Evolutionary conservation across 2,888 invertebrate species (phyloP), one percentile per base, ranked within the genome.

Genomic region (Drosophila barbarae): DNA sequence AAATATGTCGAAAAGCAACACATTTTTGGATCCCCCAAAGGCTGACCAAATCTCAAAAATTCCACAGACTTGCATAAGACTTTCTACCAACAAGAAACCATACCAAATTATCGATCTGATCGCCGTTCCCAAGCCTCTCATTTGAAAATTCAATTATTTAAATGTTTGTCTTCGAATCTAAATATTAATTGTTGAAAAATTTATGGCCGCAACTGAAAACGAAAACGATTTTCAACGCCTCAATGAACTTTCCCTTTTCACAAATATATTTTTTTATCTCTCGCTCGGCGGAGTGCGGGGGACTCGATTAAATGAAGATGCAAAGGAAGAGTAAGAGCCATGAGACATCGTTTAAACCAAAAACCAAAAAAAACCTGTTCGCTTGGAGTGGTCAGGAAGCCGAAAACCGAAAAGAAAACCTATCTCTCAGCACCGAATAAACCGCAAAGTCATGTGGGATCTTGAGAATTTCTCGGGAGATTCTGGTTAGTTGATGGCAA

Each of bases 231-330:
- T 60, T 64, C 67, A 64, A 60, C 67, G 69, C 75, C 68, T 77
- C 74, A 81, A 77, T 84, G 84, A 81, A 84, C 84, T 84, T 84
- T 84, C 84, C 84, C 84, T 84, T 84, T 83, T 77, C 60, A 72
- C 46, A 60, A 66, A 70, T 54, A 57, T 66, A 54, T 53, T 51
- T 55, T 54, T 67, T 52, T 44, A 69, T 57, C 61, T 50, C 36
- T 35, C 32, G 47, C 30, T n/a, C 21, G 18, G 21, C n/a, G 12
- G 60, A 26, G 28, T 61, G 42, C 13, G 42, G 56, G 57, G 54
- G 26, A 38, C 57, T 64, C 54, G 54, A 58, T 76, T 74, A 71
- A 82, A 73, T 79, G 84, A 84, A 81, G 82, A 82, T 84, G 82
- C 80, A 70, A 84, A 80, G 76, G 82, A 81, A 71, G 78, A 73